Evolutionary conservation across 2,113 vertebrate genomes (phyloP), one percentile per base, ranked within the genome.

Genomic region (Chlorodrepanis virens): DNA sequence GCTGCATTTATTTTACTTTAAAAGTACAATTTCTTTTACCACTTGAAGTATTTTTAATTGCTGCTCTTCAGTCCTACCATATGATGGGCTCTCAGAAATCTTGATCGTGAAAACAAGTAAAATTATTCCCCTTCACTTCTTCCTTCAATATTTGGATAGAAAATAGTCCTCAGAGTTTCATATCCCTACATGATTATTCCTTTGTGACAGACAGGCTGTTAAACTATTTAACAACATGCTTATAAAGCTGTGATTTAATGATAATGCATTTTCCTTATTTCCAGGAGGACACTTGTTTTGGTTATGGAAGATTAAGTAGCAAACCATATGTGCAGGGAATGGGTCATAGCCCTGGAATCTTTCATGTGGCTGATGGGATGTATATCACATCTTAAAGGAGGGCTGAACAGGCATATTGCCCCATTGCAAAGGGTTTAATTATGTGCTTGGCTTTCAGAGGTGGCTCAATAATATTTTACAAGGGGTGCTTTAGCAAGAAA

Each of bases 191-290:
- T 40, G 45, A 87, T 82, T 75, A 67, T 74, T 85, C 29, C 39
- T 85, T 86, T 90, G 64, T 83, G 87, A 89, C 90, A 96, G 59
- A 56, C 2, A 3, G 47, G n/a, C 42, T 90, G 45, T 89, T 97
- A 71, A 90, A 90, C 82, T 95, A 89, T 95, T 95, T 94, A 94
- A 59, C 40, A 92, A 87, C 27, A 42, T 61, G 61, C 39, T 69
- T 84, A 67, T 79, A 85, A 95, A 94, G 60, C 37, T 64, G 22
- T 60, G 44, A 88, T 97, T 93, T 96, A 93, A 93, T 56, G 78
- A 86, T 56, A 81, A 64, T 0, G 7, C 49, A 35, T 82, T 82
- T 86, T 63, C 40, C 44, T 87, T 72, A 50, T 94, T 94, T 96
- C 35, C 47, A 89, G 28, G 31, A 94, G 40, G 69, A 91, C 22